phyloP scores from a whole-genome alignment of 2,888 invertebrate genomes.

The Myopa tessellatipennis region DNA sequence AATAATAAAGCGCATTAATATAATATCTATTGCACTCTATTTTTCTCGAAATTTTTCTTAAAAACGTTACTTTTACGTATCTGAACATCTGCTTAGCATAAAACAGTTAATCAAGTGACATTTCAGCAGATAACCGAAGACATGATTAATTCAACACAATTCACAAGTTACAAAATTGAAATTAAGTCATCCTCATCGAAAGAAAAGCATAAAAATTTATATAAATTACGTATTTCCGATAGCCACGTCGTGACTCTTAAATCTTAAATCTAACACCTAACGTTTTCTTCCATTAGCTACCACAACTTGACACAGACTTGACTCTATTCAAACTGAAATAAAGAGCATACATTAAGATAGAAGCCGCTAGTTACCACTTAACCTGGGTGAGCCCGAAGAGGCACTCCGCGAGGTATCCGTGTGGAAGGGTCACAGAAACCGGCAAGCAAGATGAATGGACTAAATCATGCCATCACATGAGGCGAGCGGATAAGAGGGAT shows the following conservation, averaged over 20 bases:
- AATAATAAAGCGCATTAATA: not conserved
- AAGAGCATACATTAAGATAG: conserved; percentile 61
- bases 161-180: not conserved
- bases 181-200: conserved; percentile 25
- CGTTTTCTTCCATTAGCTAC: conserved; percentile 9
- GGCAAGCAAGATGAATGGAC: not conserved
- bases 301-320: conserved; percentile 5
- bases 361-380: conserved; percentile 58
- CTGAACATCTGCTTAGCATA: not conserved
- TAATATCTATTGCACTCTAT: not conserved
- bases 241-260: conserved; percentile 3
- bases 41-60: no score
- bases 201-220: conserved; percentile 27
- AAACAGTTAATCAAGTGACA: conserved; percentile 11
- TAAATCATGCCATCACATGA: no score
- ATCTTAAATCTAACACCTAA: conserved; percentile 17
- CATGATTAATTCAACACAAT: conserved; percentile 17
- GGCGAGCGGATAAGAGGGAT: no score
- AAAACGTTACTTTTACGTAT: no score
- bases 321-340: conserved; percentile 59
- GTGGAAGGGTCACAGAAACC: not conserved
- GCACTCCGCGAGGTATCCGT: no score
- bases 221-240: conserved; percentile 32
- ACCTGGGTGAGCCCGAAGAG: not conserved
- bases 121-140: not conserved